These are phyloP conservation scores for Discoglossus pictus DNA, from an alignment of 2,797 vertebrate species.

Conservation along the genomic window DNA sequence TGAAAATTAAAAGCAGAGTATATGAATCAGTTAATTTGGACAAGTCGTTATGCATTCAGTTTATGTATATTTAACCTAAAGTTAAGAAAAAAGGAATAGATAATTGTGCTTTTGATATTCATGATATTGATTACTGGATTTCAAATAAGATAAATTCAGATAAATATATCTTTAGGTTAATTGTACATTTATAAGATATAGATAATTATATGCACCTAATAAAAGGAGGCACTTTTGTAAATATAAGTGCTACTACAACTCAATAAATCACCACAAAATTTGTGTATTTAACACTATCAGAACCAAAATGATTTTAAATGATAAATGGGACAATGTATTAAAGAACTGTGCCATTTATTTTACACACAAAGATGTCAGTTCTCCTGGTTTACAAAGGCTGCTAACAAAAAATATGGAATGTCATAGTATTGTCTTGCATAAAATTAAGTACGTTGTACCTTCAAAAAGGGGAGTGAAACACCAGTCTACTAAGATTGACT, in stretches of 20 bases:
- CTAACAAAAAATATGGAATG: slow-evolving; percentile 97
- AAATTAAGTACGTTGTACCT: slow-evolving; percentile 86
- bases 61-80: too few species aligned
- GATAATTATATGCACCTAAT: slow-evolving; percentile 60
- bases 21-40: too few species aligned
- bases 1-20: too few species aligned
- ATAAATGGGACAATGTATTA: slow-evolving; percentile 82
- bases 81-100: neutral
- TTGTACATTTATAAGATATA: slow-evolving; percentile 61
- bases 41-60: too few species aligned
- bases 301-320: slow-evolving; percentile 72
- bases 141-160: slow-evolving; percentile 65
- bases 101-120: slow-evolving; percentile 32
- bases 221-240: slow-evolving; percentile 65
- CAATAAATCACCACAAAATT: slow-evolving; percentile 69
- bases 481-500: slow-evolving; percentile 76
- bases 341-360: slow-evolving; percentile 98
- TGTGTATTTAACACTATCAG: slow-evolving; percentile 65
- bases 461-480: slow-evolving; percentile 84
- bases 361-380: slow-evolving; percentile 86
- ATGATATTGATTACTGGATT: slow-evolving; percentile 18
- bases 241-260: slow-evolving; percentile 69
- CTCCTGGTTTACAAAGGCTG: slow-evolving; percentile 88
- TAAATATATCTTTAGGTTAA: slow-evolving; percentile 59
- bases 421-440: slow-evolving; percentile 97